Evolutionary conservation across 2,888 invertebrate species (phyloP), one percentile per base, ranked within the genome.

Genomic region (Mythimna vitellina): DNA sequence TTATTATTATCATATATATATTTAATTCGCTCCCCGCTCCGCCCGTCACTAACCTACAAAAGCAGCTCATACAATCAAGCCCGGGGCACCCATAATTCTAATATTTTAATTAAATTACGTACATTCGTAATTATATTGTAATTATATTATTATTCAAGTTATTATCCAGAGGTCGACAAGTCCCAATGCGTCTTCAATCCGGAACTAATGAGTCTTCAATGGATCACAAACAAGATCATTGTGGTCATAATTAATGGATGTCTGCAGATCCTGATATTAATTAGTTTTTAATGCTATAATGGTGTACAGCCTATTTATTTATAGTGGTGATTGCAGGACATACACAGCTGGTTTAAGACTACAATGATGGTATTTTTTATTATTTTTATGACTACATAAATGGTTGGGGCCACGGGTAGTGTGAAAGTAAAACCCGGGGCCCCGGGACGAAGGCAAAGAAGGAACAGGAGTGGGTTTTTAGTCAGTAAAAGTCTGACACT

Each of bases 41-140:
- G 51, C 70, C 1, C 42, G 62, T 58, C 70, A 85, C 75, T 17
- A 67, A 66, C 42, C 1, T 0, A 29, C 10, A 1, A 29, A 38
- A 49, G 10, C 49, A 20, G 9, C 29, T 70, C 64, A 54, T 20
- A 62, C 46, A 29, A 38, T 32, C 56, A 46, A 56, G 58, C 54
- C 78, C 1, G 71, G 25, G 73, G 72, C 76, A 65, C 22, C 53
- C 38, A 76, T 78, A 69, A 76, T 70, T 73, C 61, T 68, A 62
- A 86, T 73, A 79, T 25, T 67, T 80, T 71, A 86, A 86, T 85
- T 82, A 79, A 86, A 84, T 86, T 73, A 84, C 70, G 20, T 53
- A 74, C 65, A 61, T 57, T 63, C 60, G 61, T 70, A 84, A 84
- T 86, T 81, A 84, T 49, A 66, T 58, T 72, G 70, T 84, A 80